A percentile compares a stretch with the other conserved stretches of the same genome.
phyloP scores from a whole-genome alignment of 2,113 vertebrate genomes.

The Pachycephala philippinensis region DNA sequence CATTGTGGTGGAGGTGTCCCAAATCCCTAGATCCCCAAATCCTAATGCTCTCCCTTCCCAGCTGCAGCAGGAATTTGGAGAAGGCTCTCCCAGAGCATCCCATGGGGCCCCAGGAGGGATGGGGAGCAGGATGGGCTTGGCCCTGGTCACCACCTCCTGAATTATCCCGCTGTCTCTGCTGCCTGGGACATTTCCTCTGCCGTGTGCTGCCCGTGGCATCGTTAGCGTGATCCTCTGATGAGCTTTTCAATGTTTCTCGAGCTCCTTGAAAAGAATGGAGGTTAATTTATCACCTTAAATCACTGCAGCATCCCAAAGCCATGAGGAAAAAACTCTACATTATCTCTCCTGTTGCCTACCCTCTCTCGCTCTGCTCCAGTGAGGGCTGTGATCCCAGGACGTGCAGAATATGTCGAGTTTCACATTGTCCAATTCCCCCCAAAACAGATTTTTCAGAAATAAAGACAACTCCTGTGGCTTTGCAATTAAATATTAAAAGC shows the following conservation, averaged over 20 bases:
- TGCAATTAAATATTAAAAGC: slow-evolving; percentile 69
- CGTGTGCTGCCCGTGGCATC: not conserved
- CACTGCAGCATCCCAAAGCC: slow-evolving; percentile 13
- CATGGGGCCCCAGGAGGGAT: not conserved
- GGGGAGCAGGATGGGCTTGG: not conserved
- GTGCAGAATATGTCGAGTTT: not conserved
- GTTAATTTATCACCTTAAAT: slow-evolving; percentile 49
- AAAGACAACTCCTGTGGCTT: slow-evolving; percentile 67
- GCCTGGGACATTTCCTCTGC: not conserved
- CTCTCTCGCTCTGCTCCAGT: not conserved
- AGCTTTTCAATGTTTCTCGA: not conserved
- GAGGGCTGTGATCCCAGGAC: not conserved
- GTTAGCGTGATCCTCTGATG: not conserved
- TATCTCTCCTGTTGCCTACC: not conserved
- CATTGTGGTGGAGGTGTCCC: not conserved
- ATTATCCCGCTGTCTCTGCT: not conserved
- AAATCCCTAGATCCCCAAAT: not conserved
- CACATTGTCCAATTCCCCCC: not conserved
- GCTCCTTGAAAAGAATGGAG: not conserved
- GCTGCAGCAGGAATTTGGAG: not conserved
- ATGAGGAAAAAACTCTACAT: not conserved
- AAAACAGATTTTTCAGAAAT: slow-evolving; percentile 58
- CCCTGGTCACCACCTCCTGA: not conserved
- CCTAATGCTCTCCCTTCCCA: not conserved
- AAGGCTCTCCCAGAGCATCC: not conserved